A percentile compares a stretch with the other conserved stretches of the same genome.
Evolutionary conservation across 2,888 invertebrate genomes (phyloP).

Genomic region (Patella pellucida): DNA sequence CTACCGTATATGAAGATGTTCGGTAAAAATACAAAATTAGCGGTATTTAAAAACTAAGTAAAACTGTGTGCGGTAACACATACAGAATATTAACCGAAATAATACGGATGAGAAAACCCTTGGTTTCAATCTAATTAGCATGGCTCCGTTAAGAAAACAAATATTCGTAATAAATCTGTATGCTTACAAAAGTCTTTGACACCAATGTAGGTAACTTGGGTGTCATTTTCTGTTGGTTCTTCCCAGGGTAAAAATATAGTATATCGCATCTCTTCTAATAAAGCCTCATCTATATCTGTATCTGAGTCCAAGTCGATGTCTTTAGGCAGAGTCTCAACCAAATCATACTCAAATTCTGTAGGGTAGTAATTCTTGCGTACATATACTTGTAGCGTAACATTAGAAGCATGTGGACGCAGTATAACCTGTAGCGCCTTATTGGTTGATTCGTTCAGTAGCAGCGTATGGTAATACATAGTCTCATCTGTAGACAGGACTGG

Average conservation of each 20-base stretch:
- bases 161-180: not conserved
- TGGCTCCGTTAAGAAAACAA: not conserved
- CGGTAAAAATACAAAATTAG: no score
- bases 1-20: no score
- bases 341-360: slow-evolving; percentile 36
- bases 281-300: slow-evolving; percentile 12
- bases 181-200: slow-evolving; percentile 40
- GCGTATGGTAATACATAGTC: slow-evolving; percentile 33
- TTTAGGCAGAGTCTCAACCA: slow-evolving; percentile 31
- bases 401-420: slow-evolving; percentile 25
- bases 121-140: no score
- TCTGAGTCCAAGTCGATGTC: slow-evolving; percentile 9
- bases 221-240: slow-evolving; percentile 33
- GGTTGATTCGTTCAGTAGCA: slow-evolving; percentile 21
- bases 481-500: slow-evolving; percentile 22
- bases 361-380: slow-evolving; percentile 39
- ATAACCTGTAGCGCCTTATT: slow-evolving; percentile 18
- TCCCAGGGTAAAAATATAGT: slow-evolving; percentile 37
- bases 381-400: slow-evolving; percentile 38
- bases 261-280: slow-evolving; percentile 27
- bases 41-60: no score
- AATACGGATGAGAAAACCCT: no score
- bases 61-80: no score
- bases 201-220: slow-evolving; percentile 46
- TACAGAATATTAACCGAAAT: no score